Evolutionary conservation across 2,888 invertebrate species (phyloP), one percentile per base, ranked within the genome.

Genomic region (Axea sp.): DNA sequence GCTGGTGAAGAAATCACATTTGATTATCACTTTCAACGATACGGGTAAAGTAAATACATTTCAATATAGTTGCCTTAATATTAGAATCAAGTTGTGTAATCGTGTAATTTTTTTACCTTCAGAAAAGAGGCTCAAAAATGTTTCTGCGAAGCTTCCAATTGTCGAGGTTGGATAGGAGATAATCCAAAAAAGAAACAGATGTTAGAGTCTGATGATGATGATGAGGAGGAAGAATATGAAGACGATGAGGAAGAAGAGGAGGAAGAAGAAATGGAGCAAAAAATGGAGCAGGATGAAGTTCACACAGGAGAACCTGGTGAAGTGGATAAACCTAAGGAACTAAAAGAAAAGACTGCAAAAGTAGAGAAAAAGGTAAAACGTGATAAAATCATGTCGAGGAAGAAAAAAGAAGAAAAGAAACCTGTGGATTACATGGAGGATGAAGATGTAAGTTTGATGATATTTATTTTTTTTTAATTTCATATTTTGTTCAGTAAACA

Each of bases 21-120:
- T 88, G 98, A 99, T 88, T 99, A 99, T 88, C 95, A 98, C 88
- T 98, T 98, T 88, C 96, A 99, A 88, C 91, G 97, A 83, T 98
- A 98, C 89, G 98, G 96, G 95, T 95, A 71, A 62, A 14, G n/a
- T 28, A n/a, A 7, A 24, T 6, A 24, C 3, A 24, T 7, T 24
- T 24, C 1, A 7, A 1, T 24, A 6, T 4, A 19, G 19, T 62
- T 30, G n/a, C n/a, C n/a, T n/a, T n/a, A n/a, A n/a, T n/a, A n/a
- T n/a, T n/a, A n/a, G n/a, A n/a, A n/a, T n/a, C n/a, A n/a, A n/a
- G n/a, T n/a, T n/a, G n/a, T n/a, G n/a, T n/a, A n/a, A n/a, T n/a
- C n/a, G n/a, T n/a, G n/a, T n/a, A n/a, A n/a, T n/a, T n/a, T 12
- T 33, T 9, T 9, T 28, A 4, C 1, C 2, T 69, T 72, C 88